These are phyloP conservation scores for Cyphomyrmex costatus DNA, from an alignment of 1,140 invertebrate genomes.

Conservation along the genomic window DNA sequence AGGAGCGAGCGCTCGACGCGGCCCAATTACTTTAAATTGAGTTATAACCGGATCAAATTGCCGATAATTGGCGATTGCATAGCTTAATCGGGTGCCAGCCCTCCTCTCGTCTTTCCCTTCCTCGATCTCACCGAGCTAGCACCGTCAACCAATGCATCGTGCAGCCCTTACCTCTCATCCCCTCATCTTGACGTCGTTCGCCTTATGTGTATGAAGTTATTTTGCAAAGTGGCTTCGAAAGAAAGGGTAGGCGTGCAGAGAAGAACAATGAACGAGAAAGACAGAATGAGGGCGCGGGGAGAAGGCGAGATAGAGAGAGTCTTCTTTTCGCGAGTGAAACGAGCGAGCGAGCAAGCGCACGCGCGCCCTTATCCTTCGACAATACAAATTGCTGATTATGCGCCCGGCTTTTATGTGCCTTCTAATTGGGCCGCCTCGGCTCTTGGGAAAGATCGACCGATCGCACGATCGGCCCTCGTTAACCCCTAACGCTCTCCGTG, in stretches of 20 bases:
- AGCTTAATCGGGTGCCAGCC: slow-evolving; percentile 77
- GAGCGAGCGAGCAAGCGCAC: slow-evolving; percentile 10
- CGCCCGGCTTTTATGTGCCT: slow-evolving; percentile 80
- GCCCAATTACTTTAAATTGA: slow-evolving; percentile 84
- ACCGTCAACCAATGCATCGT: slow-evolving; percentile 27
- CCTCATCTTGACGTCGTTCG: background rate
- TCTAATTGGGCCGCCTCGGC: slow-evolving; percentile 81
- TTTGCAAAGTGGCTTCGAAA: slow-evolving; percentile 69
- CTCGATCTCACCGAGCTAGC: slow-evolving; percentile 26
- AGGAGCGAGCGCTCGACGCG: slow-evolving; percentile 64
- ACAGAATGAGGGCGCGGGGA: background rate
- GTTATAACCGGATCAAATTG: slow-evolving; percentile 84
- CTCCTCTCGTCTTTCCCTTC: slow-evolving; percentile 41
- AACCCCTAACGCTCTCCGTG: slow-evolving; percentile 78
- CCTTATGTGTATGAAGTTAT: slow-evolving; percentile 77
- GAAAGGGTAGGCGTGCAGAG: slow-evolving; percentile 28
- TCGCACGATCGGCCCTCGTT: slow-evolving; percentile 81
- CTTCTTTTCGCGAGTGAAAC: slow-evolving; percentile 39
- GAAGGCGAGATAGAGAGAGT: slow-evolving; percentile 19
- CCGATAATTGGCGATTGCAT: slow-evolving; percentile 83
- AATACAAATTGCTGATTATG: slow-evolving; percentile 84
- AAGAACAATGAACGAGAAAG: slow-evolving; percentile 40
- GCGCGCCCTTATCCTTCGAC: slow-evolving; percentile 73
- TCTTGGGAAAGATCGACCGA: slow-evolving; percentile 81
- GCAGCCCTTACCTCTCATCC: slow-evolving; percentile 49